A percentile compares a stretch with the other conserved stretches of the same genome.
Conservation (phyloP, 2,113 vertebrate species). For the Semnopithecus entellus region DNA sequence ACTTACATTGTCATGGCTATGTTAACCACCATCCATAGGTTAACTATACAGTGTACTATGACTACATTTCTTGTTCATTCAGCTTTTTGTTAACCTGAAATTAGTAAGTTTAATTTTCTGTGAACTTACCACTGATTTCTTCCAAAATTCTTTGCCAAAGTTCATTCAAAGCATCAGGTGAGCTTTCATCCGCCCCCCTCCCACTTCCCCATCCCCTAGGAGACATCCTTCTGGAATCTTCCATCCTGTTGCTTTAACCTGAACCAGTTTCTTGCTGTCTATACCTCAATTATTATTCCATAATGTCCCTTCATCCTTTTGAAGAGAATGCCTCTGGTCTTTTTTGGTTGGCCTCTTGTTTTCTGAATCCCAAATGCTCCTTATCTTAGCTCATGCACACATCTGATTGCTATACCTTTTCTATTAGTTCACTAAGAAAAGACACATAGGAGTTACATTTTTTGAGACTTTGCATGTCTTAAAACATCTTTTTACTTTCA, state of each 20-base stretch:
- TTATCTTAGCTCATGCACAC: neutral
- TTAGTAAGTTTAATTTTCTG: neutral
- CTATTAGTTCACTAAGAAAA: neutral
- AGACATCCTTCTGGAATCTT: neutral
- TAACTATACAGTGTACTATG: neutral
- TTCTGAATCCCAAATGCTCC: neutral
- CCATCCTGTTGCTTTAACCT: neutral
- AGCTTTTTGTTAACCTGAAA: neutral
- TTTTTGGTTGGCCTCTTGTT: neutral
- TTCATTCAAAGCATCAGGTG: neutral
- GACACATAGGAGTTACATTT: neutral
- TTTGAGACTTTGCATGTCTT: neutral
- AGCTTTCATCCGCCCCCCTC: neutral
- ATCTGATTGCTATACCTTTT: neutral
- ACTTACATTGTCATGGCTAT: neutral
- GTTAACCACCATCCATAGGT: neutral
- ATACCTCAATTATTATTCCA: neutral
- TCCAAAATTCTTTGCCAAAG: neutral
- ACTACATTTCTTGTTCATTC: neutral
- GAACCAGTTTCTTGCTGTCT: neutral
- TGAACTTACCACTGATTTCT: neutral
- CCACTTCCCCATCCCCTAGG: too few species aligned
- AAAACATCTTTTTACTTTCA: neutral
- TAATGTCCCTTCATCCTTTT: neutral
- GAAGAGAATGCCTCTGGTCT: neutral